Evolutionary conservation across 1,140 invertebrate genomes (phyloP).

Genomic region (Drosophila ohnishii): DNA sequence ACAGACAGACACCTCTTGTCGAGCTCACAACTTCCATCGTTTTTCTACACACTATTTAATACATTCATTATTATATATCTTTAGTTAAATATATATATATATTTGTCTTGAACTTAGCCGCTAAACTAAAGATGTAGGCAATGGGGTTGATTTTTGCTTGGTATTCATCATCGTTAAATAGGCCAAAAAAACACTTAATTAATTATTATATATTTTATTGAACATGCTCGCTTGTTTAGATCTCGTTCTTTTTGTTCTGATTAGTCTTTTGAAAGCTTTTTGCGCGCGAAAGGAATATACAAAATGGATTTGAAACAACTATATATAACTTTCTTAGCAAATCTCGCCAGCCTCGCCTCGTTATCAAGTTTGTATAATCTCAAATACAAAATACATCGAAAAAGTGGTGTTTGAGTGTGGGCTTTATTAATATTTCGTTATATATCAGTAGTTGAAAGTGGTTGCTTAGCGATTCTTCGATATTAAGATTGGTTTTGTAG

Average conservation of each 20-base stretch:
- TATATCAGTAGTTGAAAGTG: slow-evolving; percentile 41
- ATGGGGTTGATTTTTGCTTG: slow-evolving; percentile 58
- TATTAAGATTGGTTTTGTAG: slow-evolving; percentile 44
- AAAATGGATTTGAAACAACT: slow-evolving; percentile 51
- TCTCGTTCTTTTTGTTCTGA: slow-evolving; percentile 10
- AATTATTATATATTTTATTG: slow-evolving; percentile 17
- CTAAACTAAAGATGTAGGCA: slow-evolving; percentile 78
- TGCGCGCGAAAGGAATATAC: slow-evolving; percentile 67
- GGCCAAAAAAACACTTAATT: slow-evolving; percentile 50
- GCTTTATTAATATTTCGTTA: slow-evolving; percentile 54
- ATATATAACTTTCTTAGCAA: slow-evolving; percentile 61
- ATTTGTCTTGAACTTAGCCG: slow-evolving; percentile 75
- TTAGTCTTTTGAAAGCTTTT: slow-evolving; percentile 66
- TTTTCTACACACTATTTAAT: slow-evolving; percentile 78
- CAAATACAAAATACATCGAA: slow-evolving; percentile 77
- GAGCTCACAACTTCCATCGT: slow-evolving; percentile 45
- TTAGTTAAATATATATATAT: slow-evolving; percentile 40
- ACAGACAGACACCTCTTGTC: slow-evolving; percentile 21
- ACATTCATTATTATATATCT: slow-evolving; percentile 56
- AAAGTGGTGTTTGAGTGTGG: slow-evolving; percentile 35
- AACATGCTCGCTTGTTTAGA: slow-evolving; percentile 24
- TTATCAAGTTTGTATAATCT: slow-evolving; percentile 62
- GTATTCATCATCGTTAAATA: slow-evolving; percentile 31
- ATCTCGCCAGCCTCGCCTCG: slow-evolving; percentile 32
- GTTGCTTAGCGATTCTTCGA: slow-evolving; percentile 48